Evolutionary conservation across 2,888 invertebrate species (phyloP).

Genomic region (Hypercompe scribonia): DNA sequence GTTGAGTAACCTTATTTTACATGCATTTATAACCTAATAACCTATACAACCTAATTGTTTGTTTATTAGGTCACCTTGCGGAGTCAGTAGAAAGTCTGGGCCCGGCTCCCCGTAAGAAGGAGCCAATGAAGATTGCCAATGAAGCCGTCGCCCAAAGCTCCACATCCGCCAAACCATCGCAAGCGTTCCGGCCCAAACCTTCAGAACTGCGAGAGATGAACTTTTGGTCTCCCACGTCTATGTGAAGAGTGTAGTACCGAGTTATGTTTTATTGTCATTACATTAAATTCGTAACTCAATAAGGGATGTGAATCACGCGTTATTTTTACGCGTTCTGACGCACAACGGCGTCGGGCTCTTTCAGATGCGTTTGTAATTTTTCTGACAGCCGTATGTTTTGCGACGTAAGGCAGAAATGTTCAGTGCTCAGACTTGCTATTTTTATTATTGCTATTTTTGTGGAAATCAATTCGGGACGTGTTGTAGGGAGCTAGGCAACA

Average conservation of each 20-base stretch:
- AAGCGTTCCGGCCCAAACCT: slow-evolving; percentile 66
- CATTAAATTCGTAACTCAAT: slow-evolving; percentile 43
- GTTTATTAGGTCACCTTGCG: slow-evolving; percentile 66
- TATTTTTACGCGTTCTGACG: slow-evolving; percentile 30
- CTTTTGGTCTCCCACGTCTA: slow-evolving; percentile 94
- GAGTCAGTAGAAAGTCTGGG: slow-evolving; percentile 82
- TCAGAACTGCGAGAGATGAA: slow-evolving; percentile 93
- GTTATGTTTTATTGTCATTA: slow-evolving; percentile 45
- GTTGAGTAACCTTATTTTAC: no score
- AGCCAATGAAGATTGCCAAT: slow-evolving; percentile 51
- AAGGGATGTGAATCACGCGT: slow-evolving; percentile 41
- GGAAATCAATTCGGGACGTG: slow-evolving; percentile 5
- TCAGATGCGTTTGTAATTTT: slow-evolving; percentile 30
- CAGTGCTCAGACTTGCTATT: slow-evolving; percentile 6
- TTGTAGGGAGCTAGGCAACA: not conserved
- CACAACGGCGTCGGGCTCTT: slow-evolving; percentile 28
- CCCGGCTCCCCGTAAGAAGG: slow-evolving; percentile 68
- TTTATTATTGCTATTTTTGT: not conserved
- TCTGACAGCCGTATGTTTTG: slow-evolving; percentile 39
- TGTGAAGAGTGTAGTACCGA: slow-evolving; percentile 80
- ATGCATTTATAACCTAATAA: no score
- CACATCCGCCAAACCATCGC: slow-evolving; percentile 62
- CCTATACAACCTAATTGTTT: not conserved
- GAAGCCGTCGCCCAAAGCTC: slow-evolving; percentile 61
- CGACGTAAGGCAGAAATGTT: slow-evolving; percentile 37